phyloP scores from a whole-genome alignment of 2,888 invertebrate genomes.

The Acleris laterana region DNA sequence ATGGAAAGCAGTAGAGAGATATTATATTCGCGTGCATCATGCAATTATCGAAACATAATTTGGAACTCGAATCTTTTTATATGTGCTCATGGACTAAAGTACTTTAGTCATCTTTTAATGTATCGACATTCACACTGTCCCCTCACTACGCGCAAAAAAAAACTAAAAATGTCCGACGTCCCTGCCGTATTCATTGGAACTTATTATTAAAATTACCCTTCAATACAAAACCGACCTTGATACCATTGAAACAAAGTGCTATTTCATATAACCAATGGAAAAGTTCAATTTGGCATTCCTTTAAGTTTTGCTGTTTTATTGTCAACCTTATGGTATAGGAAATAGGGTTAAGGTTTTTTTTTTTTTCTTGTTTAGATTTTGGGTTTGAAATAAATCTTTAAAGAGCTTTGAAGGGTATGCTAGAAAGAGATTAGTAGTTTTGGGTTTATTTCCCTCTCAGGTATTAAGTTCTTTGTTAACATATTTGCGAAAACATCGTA shows the following conservation, averaged over 20 bases:
- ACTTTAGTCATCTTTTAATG: slow-evolving; percentile 6
- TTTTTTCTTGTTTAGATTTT: not conserved
- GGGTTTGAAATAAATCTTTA: not conserved
- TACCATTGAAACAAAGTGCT: not conserved
- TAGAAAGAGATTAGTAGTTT: slow-evolving; percentile 7
- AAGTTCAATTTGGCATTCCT: slow-evolving; percentile 23
- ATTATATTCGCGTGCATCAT: no score
- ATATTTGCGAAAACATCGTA: not conserved
- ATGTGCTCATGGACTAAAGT: no score
- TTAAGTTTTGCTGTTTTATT: not conserved
- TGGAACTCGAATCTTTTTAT: no score
- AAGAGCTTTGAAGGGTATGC: slow-evolving; percentile 25
- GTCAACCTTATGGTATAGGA: not conserved
- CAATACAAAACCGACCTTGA: slow-evolving; percentile 11
- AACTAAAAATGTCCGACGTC: slow-evolving; percentile 69
- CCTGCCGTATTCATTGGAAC: slow-evolving; percentile 44
- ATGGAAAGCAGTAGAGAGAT: no score
- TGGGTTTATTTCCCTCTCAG: not conserved
- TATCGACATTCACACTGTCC: slow-evolving; percentile 42
- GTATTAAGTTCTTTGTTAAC: slow-evolving; percentile 1
- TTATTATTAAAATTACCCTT: slow-evolving; percentile 33
- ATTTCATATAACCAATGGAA: not conserved
- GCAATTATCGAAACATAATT: no score
- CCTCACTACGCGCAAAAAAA: slow-evolving; percentile 57
- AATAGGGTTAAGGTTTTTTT: not conserved